A percentile compares a stretch with the other conserved stretches of the same genome.
Evolutionary conservation across 2,797 vertebrate species (phyloP).

Genomic region (Lepilemur ruficaudatus): DNA sequence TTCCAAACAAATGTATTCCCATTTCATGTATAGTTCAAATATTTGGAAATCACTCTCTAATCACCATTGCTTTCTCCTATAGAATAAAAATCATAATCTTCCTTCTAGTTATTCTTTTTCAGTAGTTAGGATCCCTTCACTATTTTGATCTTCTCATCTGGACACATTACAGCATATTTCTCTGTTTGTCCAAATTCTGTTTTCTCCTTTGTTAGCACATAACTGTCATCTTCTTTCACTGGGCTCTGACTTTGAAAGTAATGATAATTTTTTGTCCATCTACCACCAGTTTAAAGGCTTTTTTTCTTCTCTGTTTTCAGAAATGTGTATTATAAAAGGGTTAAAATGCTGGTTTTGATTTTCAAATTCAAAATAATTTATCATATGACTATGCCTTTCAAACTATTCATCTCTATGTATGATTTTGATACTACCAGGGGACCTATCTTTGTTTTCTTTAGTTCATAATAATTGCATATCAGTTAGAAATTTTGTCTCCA

Average conservation of each 20-base stretch:
- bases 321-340: not conserved
- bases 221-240: not conserved
- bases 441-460: not conserved
- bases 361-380: not conserved
- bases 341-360: not conserved
- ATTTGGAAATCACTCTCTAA: not conserved
- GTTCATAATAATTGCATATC: not conserved
- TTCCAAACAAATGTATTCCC: not conserved
- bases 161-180: not conserved
- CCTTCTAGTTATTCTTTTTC: not conserved
- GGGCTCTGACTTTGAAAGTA: not conserved
- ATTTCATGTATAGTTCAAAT: not conserved
- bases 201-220: not conserved
- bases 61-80: not conserved
- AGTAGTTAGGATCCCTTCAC: not conserved
- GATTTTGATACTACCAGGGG: not conserved
- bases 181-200: not conserved
- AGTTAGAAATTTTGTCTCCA: not conserved
- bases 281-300: not conserved
- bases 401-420: not conserved
- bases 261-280: not conserved
- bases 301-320: not conserved
- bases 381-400: not conserved
- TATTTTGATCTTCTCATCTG: not conserved
- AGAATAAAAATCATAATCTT: not conserved